Conservation (phyloP, 1,140 invertebrate genomes). For the Nilaparvata lugens region DNA sequence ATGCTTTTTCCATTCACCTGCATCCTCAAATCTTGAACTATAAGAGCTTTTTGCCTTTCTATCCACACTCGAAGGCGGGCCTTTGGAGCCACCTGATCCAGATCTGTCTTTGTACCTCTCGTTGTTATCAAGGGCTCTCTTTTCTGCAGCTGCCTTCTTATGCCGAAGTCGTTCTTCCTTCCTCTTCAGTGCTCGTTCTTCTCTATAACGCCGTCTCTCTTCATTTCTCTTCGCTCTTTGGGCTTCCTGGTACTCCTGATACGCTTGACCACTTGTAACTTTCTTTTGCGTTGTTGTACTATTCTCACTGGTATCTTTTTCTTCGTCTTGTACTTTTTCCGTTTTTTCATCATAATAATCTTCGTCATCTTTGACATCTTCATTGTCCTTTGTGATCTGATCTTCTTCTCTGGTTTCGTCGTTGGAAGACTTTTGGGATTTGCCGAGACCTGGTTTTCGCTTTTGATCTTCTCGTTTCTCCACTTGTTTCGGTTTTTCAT, state of each 20-base stretch:
- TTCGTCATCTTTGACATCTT: constrained; percentile 1
- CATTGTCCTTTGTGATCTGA: constrained; percentile 1
- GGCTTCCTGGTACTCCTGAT: constrained; percentile 8
- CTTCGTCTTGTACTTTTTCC: constrained; percentile 1
- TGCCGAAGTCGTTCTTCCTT: not conserved
- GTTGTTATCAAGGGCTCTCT: not conserved
- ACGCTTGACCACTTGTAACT: constrained; percentile 5
- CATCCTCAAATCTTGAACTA: too few species aligned
- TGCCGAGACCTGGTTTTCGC: constrained; percentile 11
- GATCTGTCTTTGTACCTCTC: constrained; percentile 30
- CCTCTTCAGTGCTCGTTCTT: not conserved
- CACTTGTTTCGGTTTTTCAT: constrained; percentile 21
- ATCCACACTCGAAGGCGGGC: too few species aligned
- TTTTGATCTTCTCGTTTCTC: constrained; percentile 21
- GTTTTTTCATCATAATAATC: constrained; percentile 5
- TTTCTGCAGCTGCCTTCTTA: not conserved
- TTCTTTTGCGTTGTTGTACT: not conserved
- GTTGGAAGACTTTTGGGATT: constrained; percentile 1
- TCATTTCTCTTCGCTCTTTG: constrained; percentile 7
- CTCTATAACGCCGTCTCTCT: constrained; percentile 1
- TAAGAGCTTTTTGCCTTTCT: too few species aligned
- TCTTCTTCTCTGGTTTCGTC: constrained; percentile 6
- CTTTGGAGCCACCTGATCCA: not conserved
- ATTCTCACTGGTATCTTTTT: constrained; percentile 5
- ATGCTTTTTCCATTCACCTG: too few species aligned